Percentiles rank a stretch among this genome's conserved stretches.
phyloP scores from a whole-genome alignment of 2,113 vertebrate species.

The Muntiacus muntjak region DNA sequence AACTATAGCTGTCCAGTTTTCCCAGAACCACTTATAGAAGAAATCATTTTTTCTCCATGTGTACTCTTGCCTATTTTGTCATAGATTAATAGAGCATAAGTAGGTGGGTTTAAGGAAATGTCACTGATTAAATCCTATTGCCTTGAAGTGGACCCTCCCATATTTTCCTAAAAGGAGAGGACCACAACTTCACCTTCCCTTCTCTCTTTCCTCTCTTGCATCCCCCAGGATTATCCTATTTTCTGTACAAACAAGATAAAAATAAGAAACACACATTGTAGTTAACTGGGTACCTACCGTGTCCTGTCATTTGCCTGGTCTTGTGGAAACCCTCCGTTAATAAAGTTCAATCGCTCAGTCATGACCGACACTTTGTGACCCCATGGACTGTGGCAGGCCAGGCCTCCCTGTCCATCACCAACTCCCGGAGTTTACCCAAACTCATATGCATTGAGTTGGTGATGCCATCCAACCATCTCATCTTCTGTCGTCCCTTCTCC shows the following conservation, averaged over 20 bases:
- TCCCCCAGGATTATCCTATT: not conserved
- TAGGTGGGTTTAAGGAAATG: not conserved
- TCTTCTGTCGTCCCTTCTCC: not conserved
- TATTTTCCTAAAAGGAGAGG: no score
- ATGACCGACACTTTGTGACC: fast-evolving
- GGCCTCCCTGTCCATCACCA: not conserved
- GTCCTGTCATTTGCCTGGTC: not conserved
- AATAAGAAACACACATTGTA: not conserved
- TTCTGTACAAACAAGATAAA: not conserved
- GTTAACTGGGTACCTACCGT: not conserved
- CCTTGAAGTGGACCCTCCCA: not conserved
- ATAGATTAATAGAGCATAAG: not conserved
- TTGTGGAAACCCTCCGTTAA: not conserved
- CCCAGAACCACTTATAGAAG: not conserved
- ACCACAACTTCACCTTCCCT: not conserved
- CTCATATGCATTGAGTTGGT: not conserved
- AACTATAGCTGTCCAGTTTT: not conserved
- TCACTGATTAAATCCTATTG: not conserved
- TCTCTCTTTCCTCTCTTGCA: not conserved
- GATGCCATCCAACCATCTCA: not conserved
- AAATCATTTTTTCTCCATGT: not conserved
- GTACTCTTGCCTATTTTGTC: not conserved
- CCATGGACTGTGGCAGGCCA: not conserved
- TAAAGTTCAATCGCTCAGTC: not conserved
- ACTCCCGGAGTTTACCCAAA: not conserved